These are phyloP conservation scores for Miniopterus natalensis DNA, from an alignment of 2,113 vertebrate species.

Conservation along the genomic window DNA sequence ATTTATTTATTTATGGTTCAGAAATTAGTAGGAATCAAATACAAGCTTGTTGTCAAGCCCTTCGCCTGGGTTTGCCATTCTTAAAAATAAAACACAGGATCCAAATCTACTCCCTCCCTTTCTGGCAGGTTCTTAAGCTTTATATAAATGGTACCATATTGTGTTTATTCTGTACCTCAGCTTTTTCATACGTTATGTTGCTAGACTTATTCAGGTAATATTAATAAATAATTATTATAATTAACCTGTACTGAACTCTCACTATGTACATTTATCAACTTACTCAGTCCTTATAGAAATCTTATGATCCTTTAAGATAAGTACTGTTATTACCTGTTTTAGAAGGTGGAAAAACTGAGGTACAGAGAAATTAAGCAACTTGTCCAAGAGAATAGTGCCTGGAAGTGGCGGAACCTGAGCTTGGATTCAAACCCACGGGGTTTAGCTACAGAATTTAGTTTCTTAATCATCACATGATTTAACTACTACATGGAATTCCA, in stretches of 20 bases:
- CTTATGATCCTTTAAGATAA: not conserved
- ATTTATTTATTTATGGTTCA: conserved; percentile 25
- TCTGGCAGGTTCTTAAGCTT: conserved; percentile 20
- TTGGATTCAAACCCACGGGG: not conserved
- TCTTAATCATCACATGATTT: not conserved
- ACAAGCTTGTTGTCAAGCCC: not conserved
- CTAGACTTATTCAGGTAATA: conserved; percentile 19
- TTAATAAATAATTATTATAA: not conserved
- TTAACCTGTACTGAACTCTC: not conserved
- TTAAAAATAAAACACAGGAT: conserved; percentile 7
- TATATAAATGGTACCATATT: not conserved
- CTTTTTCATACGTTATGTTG: not conserved
- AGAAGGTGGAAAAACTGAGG: not conserved
- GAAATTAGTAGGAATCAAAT: conserved; percentile 16
- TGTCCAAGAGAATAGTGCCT: not conserved
- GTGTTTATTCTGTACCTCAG: not conserved
- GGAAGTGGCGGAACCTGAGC: not conserved
- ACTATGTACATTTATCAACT: conserved; percentile 16
- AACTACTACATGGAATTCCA: conserved; percentile 2
- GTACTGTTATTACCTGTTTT: not conserved
- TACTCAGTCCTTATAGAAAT: conserved; percentile 36
- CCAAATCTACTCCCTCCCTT: not conserved
- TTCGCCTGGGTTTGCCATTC: not conserved
- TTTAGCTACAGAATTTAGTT: conserved; percentile 4
- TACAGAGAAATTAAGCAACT: not conserved